These are phyloP conservation scores for Plutella xylostella DNA, from an alignment of 2,888 invertebrate species.

Conservation along the genomic window DNA sequence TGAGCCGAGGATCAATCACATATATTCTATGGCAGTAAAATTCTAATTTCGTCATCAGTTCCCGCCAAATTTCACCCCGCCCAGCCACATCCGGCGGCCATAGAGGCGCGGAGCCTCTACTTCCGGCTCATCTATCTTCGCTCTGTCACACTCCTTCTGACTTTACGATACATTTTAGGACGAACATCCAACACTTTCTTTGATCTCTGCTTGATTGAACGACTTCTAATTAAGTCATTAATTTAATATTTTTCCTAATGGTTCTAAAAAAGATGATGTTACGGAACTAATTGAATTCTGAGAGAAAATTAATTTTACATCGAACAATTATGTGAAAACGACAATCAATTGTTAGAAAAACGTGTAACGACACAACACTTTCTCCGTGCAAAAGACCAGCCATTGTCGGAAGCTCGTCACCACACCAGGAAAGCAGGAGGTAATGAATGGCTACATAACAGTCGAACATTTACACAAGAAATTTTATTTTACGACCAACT, in stretches of 20 bases:
- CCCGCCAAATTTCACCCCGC: conserved; percentile 36
- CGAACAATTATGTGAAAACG: no score
- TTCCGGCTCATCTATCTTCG: conserved; percentile 38
- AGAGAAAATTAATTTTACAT: no score
- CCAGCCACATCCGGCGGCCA: conserved; percentile 35
- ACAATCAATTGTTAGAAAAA: no score
- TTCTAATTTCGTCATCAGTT: conserved; percentile 41
- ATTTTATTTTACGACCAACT: conserved; percentile 35
- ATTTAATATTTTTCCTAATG: no score
- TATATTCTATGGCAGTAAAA: conserved; percentile 23
- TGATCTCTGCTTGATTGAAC: conserved; percentile 31
- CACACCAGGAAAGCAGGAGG: no score
- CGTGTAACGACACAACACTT: no score
- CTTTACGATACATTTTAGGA: conserved; percentile 35
- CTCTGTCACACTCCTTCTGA: conserved; percentile 30
- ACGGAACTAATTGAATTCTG: no score
- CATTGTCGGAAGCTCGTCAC: no score
- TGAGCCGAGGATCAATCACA: conserved; percentile 27
- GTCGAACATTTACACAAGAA: conserved; percentile 16
- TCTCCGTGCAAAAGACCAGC: no score
- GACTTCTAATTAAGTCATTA: conserved; percentile 16
- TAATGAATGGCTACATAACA: no score
- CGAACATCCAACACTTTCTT: conserved; percentile 26
- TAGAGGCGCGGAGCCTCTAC: conserved; percentile 32
- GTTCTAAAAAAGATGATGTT: no score